phyloP scores from a whole-genome alignment of 1,140 invertebrate genomes.

The Rhizoglyphus robini region DNA sequence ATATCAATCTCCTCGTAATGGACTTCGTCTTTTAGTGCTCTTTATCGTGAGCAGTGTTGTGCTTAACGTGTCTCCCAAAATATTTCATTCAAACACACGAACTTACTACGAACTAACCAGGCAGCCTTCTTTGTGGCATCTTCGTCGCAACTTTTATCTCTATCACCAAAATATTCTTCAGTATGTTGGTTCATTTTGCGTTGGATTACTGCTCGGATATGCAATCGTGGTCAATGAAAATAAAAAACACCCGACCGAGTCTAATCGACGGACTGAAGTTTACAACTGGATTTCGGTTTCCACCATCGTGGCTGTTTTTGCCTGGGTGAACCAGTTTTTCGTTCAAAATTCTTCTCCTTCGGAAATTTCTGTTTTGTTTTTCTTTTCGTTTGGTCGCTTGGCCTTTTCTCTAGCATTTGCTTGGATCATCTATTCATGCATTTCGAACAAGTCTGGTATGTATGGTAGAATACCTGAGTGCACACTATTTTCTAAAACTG shows the following conservation, averaged over 20 bases:
- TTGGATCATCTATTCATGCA: background rate
- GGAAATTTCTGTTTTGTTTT: background rate
- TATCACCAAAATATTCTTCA: slow-evolving; percentile 13
- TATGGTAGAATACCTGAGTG: background rate
- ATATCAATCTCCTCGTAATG: background rate
- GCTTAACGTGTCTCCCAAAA: background rate
- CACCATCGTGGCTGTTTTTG: background rate
- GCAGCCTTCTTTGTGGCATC: slow-evolving; percentile 6
- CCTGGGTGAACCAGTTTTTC: slow-evolving; percentile 10
- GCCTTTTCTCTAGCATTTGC: background rate
- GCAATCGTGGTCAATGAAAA: background rate
- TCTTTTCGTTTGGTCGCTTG: slow-evolving; percentile 9
- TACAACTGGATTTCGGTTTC: background rate
- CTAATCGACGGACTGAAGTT: background rate
- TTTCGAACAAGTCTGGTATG: background rate
- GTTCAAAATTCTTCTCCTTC: background rate
- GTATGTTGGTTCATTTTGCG: background rate
- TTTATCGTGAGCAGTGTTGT: background rate
- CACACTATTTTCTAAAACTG: background rate
- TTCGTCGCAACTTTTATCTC: slow-evolving; percentile 1
- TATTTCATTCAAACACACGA: background rate
- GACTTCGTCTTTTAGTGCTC: background rate
- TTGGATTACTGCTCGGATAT: slow-evolving; percentile 2
- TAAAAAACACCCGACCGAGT: background rate
- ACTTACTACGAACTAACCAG: background rate